These are phyloP conservation scores for Seladonia tumulorum DNA, from an alignment of 2,888 invertebrate species.

Conservation along the genomic window DNA sequence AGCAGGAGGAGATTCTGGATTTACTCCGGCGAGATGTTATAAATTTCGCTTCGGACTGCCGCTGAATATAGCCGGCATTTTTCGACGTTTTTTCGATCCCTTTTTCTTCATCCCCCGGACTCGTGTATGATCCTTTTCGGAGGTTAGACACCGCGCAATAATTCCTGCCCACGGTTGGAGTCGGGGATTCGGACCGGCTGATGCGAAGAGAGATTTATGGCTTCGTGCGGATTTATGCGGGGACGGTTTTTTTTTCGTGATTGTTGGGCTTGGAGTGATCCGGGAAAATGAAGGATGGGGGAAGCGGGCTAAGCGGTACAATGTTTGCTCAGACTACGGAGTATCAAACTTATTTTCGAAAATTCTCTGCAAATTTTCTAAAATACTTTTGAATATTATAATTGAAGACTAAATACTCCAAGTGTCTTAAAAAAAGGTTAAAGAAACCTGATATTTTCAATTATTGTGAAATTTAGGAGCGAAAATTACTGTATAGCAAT, in stretches of 20 bases:
- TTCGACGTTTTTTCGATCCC: neutral
- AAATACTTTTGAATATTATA: too few species aligned
- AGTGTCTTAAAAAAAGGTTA: too few species aligned
- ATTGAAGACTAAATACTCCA: too few species aligned
- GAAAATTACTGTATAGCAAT: too few species aligned
- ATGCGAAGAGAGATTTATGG: neutral
- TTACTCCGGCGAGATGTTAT: conserved; percentile 48
- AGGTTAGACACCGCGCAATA: conserved; percentile 32
- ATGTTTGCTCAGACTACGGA: too few species aligned
- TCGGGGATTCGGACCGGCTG: neutral
- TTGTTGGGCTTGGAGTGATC: neutral
- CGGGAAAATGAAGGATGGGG: neutral
- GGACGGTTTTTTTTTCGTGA: neutral
- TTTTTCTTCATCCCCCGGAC: neutral
- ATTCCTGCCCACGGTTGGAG: conserved; percentile 22
- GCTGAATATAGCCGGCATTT: conserved; percentile 38
- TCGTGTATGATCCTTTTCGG: conserved; percentile 28
- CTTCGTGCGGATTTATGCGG: neutral
- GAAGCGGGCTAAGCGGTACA: too few species aligned
- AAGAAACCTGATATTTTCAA: too few species aligned
- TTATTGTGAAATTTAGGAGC: too few species aligned
- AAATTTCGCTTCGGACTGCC: conserved; percentile 50
- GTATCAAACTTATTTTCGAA: too few species aligned
- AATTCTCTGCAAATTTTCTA: too few species aligned
- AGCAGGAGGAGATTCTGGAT: conserved; percentile 28